A percentile compares a stretch with the other conserved stretches of the same genome.
These are phyloP conservation scores for Rhyacophila brunnea DNA, from an alignment of 1,140 invertebrate species.

Conservation along the genomic window DNA sequence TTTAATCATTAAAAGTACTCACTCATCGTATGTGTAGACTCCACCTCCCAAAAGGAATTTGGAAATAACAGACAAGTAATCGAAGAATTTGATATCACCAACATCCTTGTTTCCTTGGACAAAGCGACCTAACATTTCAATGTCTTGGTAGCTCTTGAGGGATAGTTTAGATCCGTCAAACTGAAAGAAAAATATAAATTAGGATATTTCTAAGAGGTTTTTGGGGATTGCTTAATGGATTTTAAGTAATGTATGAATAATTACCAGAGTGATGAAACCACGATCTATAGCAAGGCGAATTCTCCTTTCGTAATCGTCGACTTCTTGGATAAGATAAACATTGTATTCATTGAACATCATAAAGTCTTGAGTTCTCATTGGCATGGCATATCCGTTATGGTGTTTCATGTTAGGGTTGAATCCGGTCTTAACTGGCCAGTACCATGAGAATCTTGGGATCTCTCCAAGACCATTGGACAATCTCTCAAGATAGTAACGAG, in stretches of 20 bases:
- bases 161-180: slow-evolving; percentile 49
- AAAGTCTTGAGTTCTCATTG: slow-evolving; percentile 48
- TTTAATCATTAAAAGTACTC: slow-evolving; percentile 3
- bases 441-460: slow-evolving; percentile 54
- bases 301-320: slow-evolving; percentile 58
- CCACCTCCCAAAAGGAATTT: slow-evolving; percentile 25
- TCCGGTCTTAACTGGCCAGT: slow-evolving; percentile 55
- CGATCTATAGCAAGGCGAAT: slow-evolving; percentile 64
- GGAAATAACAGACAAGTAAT: slow-evolving; percentile 38
- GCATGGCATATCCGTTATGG: slow-evolving; percentile 64
- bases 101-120: slow-evolving; percentile 57
- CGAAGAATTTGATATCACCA: slow-evolving; percentile 44
- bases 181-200: slow-evolving; percentile 17
- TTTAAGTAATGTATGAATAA: slow-evolving; percentile 9
- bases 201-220: background rate
- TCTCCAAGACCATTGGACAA: slow-evolving; percentile 55
- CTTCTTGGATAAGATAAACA: slow-evolving; percentile 49
- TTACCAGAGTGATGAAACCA: slow-evolving; percentile 57
- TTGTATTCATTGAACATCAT: slow-evolving; percentile 51
- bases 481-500: slow-evolving; percentile 62
- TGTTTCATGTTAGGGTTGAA: slow-evolving; percentile 62
- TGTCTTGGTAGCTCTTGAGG: slow-evolving; percentile 54
- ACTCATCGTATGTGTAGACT: slow-evolving; percentile 15
- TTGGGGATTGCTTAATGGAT: background rate
- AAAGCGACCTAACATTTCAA: slow-evolving; percentile 56